These are phyloP conservation scores for Pollachius pollachius DNA, from an alignment of 2,113 vertebrate species.

Conservation along the genomic window DNA sequence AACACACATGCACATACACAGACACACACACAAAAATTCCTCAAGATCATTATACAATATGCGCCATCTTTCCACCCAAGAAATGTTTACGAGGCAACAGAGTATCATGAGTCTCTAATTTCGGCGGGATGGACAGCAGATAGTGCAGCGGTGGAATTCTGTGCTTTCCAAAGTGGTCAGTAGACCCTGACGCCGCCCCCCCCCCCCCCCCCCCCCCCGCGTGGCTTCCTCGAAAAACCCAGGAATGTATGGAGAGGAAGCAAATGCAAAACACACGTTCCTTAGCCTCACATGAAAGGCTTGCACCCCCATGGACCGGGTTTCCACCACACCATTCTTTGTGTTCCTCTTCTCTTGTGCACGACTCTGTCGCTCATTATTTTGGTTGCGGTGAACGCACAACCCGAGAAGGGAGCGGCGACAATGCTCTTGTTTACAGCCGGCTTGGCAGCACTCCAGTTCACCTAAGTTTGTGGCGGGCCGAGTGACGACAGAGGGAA, in stretches of 20 bases:
- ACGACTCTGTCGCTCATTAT: constrained; percentile 44
- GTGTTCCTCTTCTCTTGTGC: constrained; percentile 49
- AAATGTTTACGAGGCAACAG: background rate
- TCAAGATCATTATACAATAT: too few relatives aligned
- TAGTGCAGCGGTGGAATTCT: constrained; percentile 29
- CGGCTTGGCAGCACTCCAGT: constrained; percentile 51
- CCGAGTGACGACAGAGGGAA: background rate
- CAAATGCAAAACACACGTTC: constrained; percentile 69
- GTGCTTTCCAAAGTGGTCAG: constrained; percentile 35
- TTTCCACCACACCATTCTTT: constrained; percentile 39
- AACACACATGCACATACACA: too few relatives aligned
- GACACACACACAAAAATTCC: too few relatives aligned
- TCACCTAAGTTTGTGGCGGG: constrained; percentile 47
- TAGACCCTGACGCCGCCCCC: constrained; percentile 11
- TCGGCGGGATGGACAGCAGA: constrained; percentile 24
- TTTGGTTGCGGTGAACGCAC: constrained; percentile 44
- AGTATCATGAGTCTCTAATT: constrained; percentile 22
- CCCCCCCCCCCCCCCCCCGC: constrained; percentile 25
- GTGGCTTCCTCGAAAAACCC: constrained; percentile 26
- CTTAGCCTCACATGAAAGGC: constrained; percentile 56
- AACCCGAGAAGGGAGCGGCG: constrained; percentile 53
- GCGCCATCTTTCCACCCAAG: background rate
- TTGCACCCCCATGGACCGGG: constrained; percentile 36
- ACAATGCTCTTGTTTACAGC: constrained; percentile 65
- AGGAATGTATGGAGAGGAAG: constrained; percentile 57